Conservation (phyloP, 2,797 vertebrate species). For the Yasuhikotakia modesta region DNA sequence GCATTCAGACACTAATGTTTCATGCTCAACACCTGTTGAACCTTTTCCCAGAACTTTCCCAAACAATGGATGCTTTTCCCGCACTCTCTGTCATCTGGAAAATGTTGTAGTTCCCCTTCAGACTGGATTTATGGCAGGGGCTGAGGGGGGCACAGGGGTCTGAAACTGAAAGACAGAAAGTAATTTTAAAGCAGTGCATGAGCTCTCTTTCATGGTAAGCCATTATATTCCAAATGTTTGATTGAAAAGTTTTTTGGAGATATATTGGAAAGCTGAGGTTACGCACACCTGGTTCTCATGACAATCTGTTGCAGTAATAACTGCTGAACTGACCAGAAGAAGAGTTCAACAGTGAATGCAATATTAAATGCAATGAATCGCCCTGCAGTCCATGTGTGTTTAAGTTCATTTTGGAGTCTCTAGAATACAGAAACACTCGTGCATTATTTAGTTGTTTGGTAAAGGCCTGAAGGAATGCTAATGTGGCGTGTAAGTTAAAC, state of each 20-base stretch:
- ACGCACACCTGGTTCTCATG: constrained; percentile 15
- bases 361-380: constrained; percentile 5
- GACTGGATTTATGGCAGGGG: constrained; percentile 67
- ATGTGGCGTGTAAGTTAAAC: constrained; percentile 32
- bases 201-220: constrained; percentile 7
- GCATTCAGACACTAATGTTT: not conserved
- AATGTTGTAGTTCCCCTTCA: constrained; percentile 60
- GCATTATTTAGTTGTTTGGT: constrained; percentile 53
- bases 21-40: constrained; percentile 73
- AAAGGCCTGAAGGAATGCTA: constrained; percentile 43
- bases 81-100: constrained; percentile 74
- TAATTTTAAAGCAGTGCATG: not conserved
- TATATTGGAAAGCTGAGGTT: not conserved
- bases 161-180: constrained; percentile 44
- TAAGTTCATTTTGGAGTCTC: constrained; percentile 2
- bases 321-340: constrained; percentile 3
- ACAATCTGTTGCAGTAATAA: not conserved
- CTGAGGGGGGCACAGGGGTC: constrained; percentile 12
- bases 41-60: constrained; percentile 65
- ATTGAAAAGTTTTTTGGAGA: not conserved
- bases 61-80: constrained; percentile 70
- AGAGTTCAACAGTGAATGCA: not conserved
- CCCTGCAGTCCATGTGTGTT: not conserved
- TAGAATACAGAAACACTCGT: constrained; percentile 30
- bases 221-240: constrained; percentile 6